A percentile compares a stretch with the other conserved stretches of the same genome.
Evolutionary conservation across 2,113 vertebrate species (phyloP).

Genomic region (Falco punctatus): DNA sequence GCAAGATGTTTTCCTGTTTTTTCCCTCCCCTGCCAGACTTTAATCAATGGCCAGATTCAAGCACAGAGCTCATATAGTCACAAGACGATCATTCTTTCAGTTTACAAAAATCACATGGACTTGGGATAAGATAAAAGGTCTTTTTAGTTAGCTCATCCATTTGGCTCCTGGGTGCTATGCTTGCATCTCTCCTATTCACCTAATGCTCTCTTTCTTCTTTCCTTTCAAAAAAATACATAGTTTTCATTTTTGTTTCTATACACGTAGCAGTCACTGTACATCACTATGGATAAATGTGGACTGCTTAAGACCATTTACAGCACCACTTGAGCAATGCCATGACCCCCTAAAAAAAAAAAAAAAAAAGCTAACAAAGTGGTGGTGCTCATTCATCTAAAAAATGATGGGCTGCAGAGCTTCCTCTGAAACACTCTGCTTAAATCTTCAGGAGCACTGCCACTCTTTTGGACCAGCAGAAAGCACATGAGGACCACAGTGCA

Average conservation of each 20-base stretch:
- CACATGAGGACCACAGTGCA: rapidly evolving
- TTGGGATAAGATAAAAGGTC: conserved; percentile 12
- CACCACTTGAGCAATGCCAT: neutral
- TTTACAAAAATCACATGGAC: conserved; percentile 13
- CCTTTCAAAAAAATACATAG: neutral
- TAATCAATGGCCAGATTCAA: conserved; percentile 49
- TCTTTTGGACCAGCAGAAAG: neutral
- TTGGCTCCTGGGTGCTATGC: neutral
- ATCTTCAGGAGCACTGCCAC: neutral
- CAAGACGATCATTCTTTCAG: conserved; percentile 26
- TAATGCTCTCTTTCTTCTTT: neutral
- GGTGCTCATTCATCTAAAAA: neutral
- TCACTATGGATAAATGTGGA: neutral
- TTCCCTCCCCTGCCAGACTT: conserved; percentile 31
- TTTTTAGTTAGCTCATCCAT: conserved; percentile 10
- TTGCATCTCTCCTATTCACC: neutral
- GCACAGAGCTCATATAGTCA: conserved; percentile 1
- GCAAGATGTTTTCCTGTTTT: conserved; percentile 47
- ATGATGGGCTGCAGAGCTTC: neutral
- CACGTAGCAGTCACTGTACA: neutral
- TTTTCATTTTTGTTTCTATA: neutral
- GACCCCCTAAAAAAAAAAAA: neutral
- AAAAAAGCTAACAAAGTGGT: neutral
- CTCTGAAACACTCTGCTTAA: neutral
- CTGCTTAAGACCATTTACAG: neutral